Evolutionary conservation across 2,113 vertebrate genomes (phyloP).

Genomic region (Cyphomyrus discorhynchus): DNA sequence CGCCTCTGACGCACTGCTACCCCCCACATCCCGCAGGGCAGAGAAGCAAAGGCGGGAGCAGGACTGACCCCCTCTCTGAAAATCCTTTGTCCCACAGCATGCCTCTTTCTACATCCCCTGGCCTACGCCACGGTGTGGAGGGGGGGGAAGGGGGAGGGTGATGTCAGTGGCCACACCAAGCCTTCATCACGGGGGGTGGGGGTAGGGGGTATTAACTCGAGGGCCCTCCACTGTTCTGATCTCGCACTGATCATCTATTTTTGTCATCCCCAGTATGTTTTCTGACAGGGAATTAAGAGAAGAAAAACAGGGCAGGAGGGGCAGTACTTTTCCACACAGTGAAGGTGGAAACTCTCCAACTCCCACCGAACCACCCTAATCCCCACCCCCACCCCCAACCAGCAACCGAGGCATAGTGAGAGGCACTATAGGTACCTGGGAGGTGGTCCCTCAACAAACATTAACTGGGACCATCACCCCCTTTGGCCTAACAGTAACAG

Average conservation of each 20-base stretch:
- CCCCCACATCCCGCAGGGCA: too few species aligned
- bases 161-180: background rate
- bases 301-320: constrained; percentile 20
- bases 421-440: background rate
- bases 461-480: background rate
- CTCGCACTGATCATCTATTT: constrained; percentile 45
- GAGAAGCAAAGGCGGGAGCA: too few species aligned
- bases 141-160: background rate
- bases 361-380: background rate
- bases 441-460: background rate
- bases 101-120: background rate
- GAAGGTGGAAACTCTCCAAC: constrained; percentile 27
- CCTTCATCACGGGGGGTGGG: background rate
- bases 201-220: constrained; percentile 15
- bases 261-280: constrained; percentile 31
- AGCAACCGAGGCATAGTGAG: background rate
- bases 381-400: background rate
- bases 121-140: background rate
- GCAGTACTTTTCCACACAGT: constrained; percentile 48
- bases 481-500: background rate
- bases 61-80: background rate
- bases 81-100: background rate
- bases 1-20: background rate
- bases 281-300: constrained; percentile 30
- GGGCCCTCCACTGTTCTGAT: constrained; percentile 36